Evolutionary conservation across 2,797 vertebrate species (phyloP), one percentile per base, ranked within the genome.

Genomic region (Pipistrellus pipistrellus): DNA sequence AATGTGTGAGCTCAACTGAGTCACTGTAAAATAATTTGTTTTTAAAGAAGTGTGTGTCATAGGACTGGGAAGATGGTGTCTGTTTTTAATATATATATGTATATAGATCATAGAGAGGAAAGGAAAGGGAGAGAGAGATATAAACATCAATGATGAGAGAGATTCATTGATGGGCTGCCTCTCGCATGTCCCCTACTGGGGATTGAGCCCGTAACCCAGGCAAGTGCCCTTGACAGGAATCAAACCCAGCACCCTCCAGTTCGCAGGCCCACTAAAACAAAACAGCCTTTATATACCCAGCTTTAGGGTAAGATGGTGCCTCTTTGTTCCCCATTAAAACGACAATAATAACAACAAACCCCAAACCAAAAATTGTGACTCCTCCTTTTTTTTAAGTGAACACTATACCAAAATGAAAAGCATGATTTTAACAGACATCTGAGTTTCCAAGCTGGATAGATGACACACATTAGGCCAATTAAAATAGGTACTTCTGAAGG

Each of bases 21-120:
- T 76, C 44, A 94, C 53, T 72, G 25, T 86, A 77, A 81, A 90
- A 92, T 9, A 93, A 73, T 51, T 93, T 71, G 5, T 88, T 90
- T 90, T 72, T 72, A 76, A 88, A 83, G 23, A 82, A 92, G 87
- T 69, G 20, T 1, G 32, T 77, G 32, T 12, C 5, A 30, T 53
- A n/a, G 8, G n/a, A 78, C 46, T 62, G 41, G 27, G 4, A 80
- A 23, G 55, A 53, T 15, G 14, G 5, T 30, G 14, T 4, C 2
- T 83, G 21, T 14, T 21, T 66, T 59, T 59, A 3, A 44, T 48
- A 48, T 13, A 48, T 48, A 48, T 48, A 12, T 13, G n/a, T n/a
- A 12, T 46, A 46, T 62, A 13, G 13, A 30, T 62, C 6, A 14
- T 27, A 62, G 12, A 27, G 25, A 59, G 59, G 59, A 30, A 62